These are phyloP conservation scores for Pangasius larnaudii DNA, from an alignment of 2,797 vertebrate genomes.

Conservation along the genomic window DNA sequence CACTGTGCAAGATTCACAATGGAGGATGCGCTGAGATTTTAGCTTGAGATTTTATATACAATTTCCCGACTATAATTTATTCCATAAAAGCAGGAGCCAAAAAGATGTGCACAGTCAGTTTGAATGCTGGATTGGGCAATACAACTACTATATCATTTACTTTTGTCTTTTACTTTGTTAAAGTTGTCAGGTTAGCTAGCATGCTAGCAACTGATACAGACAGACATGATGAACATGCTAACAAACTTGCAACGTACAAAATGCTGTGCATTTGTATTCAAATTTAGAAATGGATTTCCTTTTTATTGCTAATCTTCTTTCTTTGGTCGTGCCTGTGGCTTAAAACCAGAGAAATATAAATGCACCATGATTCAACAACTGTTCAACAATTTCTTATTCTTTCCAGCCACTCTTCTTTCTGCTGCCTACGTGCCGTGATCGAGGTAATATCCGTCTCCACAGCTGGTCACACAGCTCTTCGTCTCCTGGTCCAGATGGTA, in stretches of 20 bases:
- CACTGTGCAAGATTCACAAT: background rate
- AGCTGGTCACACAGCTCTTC: constrained; percentile 82
- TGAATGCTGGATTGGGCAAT: background rate
- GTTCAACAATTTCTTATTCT: background rate
- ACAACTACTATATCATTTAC: background rate
- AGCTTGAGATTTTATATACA: background rate
- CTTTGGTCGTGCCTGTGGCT: background rate
- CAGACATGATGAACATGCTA: background rate
- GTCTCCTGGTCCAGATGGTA: constrained; percentile 87
- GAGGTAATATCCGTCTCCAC: constrained; percentile 86
- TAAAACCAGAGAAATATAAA: background rate
- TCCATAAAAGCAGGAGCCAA: background rate
- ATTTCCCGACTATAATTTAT: background rate
- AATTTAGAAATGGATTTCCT: background rate
- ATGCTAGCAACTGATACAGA: background rate
- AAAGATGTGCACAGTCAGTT: background rate
- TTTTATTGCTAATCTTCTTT: background rate
- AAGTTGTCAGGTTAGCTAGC: background rate
- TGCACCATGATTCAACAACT: background rate
- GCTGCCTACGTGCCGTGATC: constrained; percentile 68
- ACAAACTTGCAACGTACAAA: background rate
- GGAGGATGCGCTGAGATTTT: background rate
- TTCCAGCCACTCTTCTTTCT: background rate
- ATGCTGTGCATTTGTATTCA: background rate
- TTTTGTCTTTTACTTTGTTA: background rate